Evolutionary conservation across 2,113 vertebrate genomes (phyloP).

Genomic region (Sarotherodon lohbergeri): DNA sequence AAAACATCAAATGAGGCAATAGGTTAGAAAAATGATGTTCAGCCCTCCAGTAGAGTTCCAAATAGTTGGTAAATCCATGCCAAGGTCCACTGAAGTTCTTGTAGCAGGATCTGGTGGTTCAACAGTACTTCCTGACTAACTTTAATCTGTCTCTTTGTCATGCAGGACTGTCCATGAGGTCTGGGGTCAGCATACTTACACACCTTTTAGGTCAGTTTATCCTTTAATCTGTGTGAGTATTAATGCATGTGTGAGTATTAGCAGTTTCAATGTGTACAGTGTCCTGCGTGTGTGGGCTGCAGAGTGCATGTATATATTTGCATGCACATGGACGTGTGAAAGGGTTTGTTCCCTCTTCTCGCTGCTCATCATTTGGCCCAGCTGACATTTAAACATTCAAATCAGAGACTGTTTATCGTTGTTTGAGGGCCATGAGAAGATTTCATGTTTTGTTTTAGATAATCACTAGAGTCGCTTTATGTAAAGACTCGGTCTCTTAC

Average conservation of each 20-base stretch:
- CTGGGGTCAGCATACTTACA: background rate
- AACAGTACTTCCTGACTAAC: background rate
- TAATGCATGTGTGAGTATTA: background rate
- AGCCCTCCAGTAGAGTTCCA: background rate
- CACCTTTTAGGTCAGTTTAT: background rate
- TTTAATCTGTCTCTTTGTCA: background rate
- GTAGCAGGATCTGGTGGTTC: background rate
- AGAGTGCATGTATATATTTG: constrained; percentile 12
- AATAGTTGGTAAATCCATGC: background rate
- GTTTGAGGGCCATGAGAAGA: constrained; percentile 34
- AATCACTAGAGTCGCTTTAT: background rate
- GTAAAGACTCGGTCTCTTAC: background rate
- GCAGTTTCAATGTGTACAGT: background rate
- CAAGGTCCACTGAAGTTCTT: background rate
- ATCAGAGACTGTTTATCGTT: constrained; percentile 30
- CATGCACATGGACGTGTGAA: constrained; percentile 17
- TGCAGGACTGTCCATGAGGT: background rate
- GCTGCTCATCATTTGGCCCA: background rate
- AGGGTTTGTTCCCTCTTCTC: constrained; percentile 43
- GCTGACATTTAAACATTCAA: constrained; percentile 66
- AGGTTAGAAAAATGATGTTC: background rate
- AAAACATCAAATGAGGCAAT: background rate
- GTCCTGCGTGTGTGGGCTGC: background rate
- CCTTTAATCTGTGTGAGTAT: background rate
- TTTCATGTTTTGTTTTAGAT: constrained; percentile 11